phyloP scores from a whole-genome alignment of 2,888 invertebrate genomes.

The Merodon equestris region DNA sequence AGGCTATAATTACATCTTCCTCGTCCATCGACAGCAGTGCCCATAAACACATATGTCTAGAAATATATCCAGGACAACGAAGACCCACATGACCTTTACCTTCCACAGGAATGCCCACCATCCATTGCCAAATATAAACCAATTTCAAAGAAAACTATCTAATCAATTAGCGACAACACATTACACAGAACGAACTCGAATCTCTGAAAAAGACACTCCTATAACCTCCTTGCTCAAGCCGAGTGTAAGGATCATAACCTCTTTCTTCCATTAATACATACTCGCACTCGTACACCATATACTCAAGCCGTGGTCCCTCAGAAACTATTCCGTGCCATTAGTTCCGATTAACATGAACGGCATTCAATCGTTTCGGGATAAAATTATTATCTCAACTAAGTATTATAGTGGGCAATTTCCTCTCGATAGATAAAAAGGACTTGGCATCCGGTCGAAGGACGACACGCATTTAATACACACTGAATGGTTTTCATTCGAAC shows the following conservation, averaged over 20 bases:
- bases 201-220: background rate
- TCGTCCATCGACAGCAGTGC: conserved; percentile 17
- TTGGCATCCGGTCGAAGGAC: conserved; percentile 26
- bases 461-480: conserved; percentile 36
- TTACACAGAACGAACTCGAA: conserved; percentile 9
- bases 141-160: conserved; percentile 50
- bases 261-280: conserved; percentile 22
- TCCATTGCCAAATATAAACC: conserved; percentile 36
- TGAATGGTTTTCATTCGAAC: conserved; percentile 6
- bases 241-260: conserved; percentile 8
- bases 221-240: background rate
- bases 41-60: conserved; percentile 35
- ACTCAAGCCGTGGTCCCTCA: background rate
- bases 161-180: conserved; percentile 58
- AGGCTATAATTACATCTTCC: conserved; percentile 43
- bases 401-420: conserved; percentile 56
- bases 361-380: conserved; percentile 58
- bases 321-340: conserved; percentile 60
- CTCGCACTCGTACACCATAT: no score
- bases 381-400: conserved; percentile 63
- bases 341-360: conserved; percentile 53
- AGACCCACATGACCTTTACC: background rate
- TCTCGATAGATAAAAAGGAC: conserved; percentile 41
- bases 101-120: conserved; percentile 5
- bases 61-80: conserved; percentile 3